Percentiles rank a stretch among this genome's conserved stretches.
Conservation (phyloP, 2,888 invertebrate species). For the Ophion slaviceki region DNA sequence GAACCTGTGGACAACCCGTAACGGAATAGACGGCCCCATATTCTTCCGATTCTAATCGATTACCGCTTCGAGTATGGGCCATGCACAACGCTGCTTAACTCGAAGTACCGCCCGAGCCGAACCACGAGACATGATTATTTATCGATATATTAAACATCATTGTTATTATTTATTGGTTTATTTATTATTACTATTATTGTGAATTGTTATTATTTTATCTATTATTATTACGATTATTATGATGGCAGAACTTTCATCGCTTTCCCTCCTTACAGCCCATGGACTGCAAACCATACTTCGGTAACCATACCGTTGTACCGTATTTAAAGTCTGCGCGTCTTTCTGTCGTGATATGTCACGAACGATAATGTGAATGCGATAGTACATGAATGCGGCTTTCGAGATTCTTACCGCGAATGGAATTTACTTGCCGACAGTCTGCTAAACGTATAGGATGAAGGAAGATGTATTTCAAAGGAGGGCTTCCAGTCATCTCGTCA, state of each 20-base stretch:
- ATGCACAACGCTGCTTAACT: no score
- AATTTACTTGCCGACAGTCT: constrained; percentile 35
- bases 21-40: no score
- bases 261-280: constrained; percentile 53
- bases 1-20: no score
- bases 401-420: constrained; percentile 43
- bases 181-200: no score
- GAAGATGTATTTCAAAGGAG: not conserved
- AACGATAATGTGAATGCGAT: constrained; percentile 68
- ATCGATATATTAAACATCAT: not conserved
- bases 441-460: not conserved
- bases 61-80: no score
- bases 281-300: constrained; percentile 28
- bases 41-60: no score
- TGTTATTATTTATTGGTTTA: not conserved
- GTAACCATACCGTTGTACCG: not conserved
- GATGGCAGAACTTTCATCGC: constrained; percentile 75
- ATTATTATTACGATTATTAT: constrained; percentile 50
- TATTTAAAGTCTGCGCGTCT: constrained; percentile 17
- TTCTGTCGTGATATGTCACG: constrained; percentile 79
- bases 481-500: constrained; percentile 1
- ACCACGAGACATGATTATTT: no score
- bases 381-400: constrained; percentile 28
- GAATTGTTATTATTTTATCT: not conserved
- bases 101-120: no score